Percentiles rank a stretch among this genome's conserved stretches.
Evolutionary conservation across 2,888 invertebrate species (phyloP).

Genomic region (Calameuta idolon): DNA sequence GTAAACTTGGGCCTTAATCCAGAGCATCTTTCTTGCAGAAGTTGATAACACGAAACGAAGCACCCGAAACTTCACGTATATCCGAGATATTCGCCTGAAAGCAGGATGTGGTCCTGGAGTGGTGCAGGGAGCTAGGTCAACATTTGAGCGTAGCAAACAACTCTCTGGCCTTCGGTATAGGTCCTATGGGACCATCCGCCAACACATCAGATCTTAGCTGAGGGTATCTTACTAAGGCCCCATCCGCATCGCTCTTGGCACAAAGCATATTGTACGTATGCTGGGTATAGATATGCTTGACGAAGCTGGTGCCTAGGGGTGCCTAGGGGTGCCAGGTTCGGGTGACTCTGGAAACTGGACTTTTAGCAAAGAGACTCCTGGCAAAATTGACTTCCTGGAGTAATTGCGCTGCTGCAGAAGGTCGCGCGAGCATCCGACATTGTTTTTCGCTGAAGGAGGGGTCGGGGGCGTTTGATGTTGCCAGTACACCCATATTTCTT

Average conservation of each 20-base stretch:
- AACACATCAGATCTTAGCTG: constrained; percentile 33
- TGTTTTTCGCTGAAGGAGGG: background rate
- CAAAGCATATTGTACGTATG: constrained; percentile 47
- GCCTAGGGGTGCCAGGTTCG: background rate
- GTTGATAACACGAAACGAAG: background rate
- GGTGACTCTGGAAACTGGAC: background rate
- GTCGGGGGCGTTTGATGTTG: background rate
- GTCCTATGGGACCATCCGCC: constrained; percentile 40
- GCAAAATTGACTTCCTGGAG: background rate
- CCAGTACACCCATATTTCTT: background rate
- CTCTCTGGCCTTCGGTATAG: constrained; percentile 33
- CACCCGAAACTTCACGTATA: background rate
- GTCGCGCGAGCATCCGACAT: background rate
- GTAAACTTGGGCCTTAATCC: background rate
- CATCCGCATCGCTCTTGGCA: constrained; percentile 31
- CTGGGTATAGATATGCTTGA: background rate
- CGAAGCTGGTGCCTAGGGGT: background rate
- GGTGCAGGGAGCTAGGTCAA: constrained; percentile 52
- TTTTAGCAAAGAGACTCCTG: background rate
- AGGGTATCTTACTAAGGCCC: constrained; percentile 12
- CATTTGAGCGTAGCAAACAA: constrained; percentile 59
- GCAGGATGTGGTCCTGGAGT: constrained; percentile 51
- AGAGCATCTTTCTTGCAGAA: background rate
- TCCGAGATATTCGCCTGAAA: constrained; percentile 35
- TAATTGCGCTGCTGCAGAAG: background rate